These are phyloP conservation scores for Leucoraja erinaceus DNA, from an alignment of 2,113 vertebrate genomes.

Conservation along the genomic window DNA sequence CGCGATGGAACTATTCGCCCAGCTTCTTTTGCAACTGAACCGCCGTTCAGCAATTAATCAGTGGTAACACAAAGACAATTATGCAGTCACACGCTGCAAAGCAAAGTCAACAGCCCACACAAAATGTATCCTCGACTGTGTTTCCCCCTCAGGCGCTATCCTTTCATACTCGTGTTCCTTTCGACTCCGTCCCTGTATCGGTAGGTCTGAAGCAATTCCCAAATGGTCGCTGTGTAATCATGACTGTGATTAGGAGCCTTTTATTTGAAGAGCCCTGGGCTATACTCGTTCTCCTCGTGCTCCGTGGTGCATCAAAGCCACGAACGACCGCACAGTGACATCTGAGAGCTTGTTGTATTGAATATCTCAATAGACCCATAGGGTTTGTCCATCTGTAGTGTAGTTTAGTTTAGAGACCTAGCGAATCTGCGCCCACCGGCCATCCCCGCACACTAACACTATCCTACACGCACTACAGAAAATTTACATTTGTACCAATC, in stretches of 20 bases:
- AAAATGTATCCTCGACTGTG: not conserved
- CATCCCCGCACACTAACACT: too few relatives aligned
- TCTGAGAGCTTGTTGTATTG: not conserved
- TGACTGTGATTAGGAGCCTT: slow-evolving; percentile 10
- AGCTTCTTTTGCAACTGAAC: not conserved
- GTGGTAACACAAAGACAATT: not conserved
- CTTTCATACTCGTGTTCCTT: slow-evolving; percentile 19
- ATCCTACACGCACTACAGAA: too few relatives aligned
- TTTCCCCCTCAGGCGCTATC: not conserved
- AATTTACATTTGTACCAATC: too few relatives aligned
- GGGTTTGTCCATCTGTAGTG: not conserved
- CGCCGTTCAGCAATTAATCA: slow-evolving; percentile 2
- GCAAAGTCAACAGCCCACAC: slow-evolving; percentile 18
- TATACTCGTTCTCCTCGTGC: not conserved
- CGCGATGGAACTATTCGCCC: not conserved
- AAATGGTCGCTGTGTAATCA: not conserved
- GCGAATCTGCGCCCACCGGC: too few relatives aligned
- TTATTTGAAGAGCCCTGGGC: not conserved
- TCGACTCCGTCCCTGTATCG: not conserved
- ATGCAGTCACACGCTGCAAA: not conserved
- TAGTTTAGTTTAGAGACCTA: too few relatives aligned
- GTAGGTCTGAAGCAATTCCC: slow-evolving; percentile 1
- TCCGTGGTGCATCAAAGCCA: not conserved
- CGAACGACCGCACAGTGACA: not conserved
- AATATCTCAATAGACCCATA: slow-evolving; percentile 8